A percentile compares a stretch with the other conserved stretches of the same genome.
phyloP scores from a whole-genome alignment of 2,797 vertebrate genomes.

The Carduelis carduelis region DNA sequence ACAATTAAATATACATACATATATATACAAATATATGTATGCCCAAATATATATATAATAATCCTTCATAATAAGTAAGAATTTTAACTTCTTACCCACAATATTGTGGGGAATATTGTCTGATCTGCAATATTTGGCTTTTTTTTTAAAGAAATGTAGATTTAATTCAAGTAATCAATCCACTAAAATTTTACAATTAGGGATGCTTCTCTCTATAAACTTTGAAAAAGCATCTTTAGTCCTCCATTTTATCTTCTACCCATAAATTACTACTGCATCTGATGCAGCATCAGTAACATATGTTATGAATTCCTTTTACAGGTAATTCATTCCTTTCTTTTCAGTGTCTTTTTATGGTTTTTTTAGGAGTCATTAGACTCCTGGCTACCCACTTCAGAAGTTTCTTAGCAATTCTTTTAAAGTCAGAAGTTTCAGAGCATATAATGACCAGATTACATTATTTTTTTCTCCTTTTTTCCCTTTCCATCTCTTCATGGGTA shows the following conservation, averaged over 20 bases:
- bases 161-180: background rate
- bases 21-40: background rate
- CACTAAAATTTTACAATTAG: background rate
- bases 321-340: slow-evolving; percentile 22
- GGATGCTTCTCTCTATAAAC: background rate
- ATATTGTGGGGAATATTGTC: too few species aligned
- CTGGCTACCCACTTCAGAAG: background rate
- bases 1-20: background rate
- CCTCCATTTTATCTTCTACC: slow-evolving; percentile 7
- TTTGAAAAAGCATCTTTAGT: background rate
- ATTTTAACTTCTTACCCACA: background rate
- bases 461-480: background rate
- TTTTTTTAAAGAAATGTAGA: background rate
- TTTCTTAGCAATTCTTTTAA: background rate
- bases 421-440: background rate
- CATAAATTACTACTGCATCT: slow-evolving; percentile 14
- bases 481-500: background rate
- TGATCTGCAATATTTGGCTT: background rate
- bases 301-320: background rate
- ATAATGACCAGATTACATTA: background rate
- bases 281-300: background rate
- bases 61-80: background rate
- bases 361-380: background rate
- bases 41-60: background rate
- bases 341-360: background rate